Evolutionary conservation across 2,797 vertebrate genomes (phyloP), one percentile per base, ranked within the genome.

Genomic region (Salarias fasciatus): DNA sequence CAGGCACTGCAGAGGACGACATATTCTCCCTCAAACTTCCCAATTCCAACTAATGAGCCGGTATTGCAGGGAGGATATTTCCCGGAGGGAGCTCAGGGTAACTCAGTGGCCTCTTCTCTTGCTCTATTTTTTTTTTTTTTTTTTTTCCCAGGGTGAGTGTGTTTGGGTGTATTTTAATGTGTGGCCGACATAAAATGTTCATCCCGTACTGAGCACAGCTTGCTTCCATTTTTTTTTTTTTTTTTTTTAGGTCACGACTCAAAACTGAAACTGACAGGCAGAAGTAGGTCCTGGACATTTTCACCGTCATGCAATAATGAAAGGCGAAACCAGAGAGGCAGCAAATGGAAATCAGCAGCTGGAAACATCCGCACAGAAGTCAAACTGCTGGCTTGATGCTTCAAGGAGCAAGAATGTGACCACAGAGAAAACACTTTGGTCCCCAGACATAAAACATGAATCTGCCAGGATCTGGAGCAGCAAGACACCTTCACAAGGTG

Each of bases 31-130:
- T 69, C 77, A 63, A 71, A 65, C 53, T 81, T 74, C 51, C 82
- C 59, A 3, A 36, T 75, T 82, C 83, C 83, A 84, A 89, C 86
- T 91, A 91, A 93, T 90, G 89, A 91, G 72, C 71, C 72, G 46
- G 76, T 37, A 52, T 45, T 72, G 79, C 73, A 72, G 69, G 71
- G 70, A 69, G 76, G 77, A 79, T 73, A 30, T 77, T 53, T 89
- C 90, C 88, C 87, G 50, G 55, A 72, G 68, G 82, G 69, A 12
- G 28, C 35, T 1, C 65, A 51, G 56, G 63, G 50, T 64, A 72
- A 64, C 53, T 66, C 75, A 75, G 46, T 64, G 79, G 48, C 82
- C 64, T 38, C 71, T 72, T 85, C 74, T 86, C 86, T 84, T 86
- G 90, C 59, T 87, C 91, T 83, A 89, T 79, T 92, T 92, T 55